Percentiles rank a stretch among this genome's conserved stretches.
phyloP scores from a whole-genome alignment of 2,797 vertebrate genomes.

The Tangara arthus region DNA sequence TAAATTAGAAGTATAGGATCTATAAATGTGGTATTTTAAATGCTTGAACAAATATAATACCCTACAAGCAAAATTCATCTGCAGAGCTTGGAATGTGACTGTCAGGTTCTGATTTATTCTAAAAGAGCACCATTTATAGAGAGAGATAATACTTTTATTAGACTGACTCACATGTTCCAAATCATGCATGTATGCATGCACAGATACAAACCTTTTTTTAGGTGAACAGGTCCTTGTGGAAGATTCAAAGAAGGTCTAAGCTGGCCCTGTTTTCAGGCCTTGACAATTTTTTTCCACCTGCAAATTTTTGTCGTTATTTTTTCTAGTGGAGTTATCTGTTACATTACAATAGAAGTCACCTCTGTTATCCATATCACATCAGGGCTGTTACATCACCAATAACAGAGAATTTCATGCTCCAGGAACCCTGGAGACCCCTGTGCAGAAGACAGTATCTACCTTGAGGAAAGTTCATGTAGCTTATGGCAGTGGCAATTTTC shows the following conservation, averaged over 20 bases:
- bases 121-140: background rate
- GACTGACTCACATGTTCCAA: background rate
- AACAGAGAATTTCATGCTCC: background rate
- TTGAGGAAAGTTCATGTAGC: background rate
- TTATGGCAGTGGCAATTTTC: background rate
- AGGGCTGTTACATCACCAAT: background rate
- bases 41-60: background rate
- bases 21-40: background rate
- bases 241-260: background rate
- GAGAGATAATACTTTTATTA: background rate
- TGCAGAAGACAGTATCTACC: accelerated
- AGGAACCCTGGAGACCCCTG: background rate
- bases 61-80: background rate
- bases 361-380: background rate
- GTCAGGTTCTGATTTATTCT: background rate
- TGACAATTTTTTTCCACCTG: background rate
- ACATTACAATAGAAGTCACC: background rate
- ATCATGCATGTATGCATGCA: background rate
- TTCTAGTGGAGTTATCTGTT: background rate
- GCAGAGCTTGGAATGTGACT: background rate
- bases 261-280: background rate
- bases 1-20: background rate
- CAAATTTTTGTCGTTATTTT: background rate
- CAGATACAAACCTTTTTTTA: background rate
- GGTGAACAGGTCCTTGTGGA: background rate